These are phyloP conservation scores for Myotis pilosus DNA, from an alignment of 2,797 vertebrate species.

Conservation along the genomic window DNA sequence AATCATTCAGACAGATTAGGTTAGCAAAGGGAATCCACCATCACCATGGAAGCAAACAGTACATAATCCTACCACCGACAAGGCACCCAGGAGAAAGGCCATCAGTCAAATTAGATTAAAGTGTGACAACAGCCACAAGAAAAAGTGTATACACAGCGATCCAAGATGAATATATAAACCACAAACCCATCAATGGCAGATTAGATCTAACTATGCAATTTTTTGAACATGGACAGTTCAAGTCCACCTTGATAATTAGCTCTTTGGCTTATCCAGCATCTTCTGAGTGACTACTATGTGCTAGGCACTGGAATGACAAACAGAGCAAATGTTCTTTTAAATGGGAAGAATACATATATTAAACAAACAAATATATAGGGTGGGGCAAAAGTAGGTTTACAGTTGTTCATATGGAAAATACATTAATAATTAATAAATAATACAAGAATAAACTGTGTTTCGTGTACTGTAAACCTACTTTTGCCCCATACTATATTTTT, in stretches of 20 bases:
- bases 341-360: not conserved
- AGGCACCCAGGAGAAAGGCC: not conserved
- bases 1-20: conserved; percentile 5
- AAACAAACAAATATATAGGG: not conserved
- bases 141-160: not conserved
- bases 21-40: not conserved
- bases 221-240: not conserved
- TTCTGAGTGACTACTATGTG: not conserved
- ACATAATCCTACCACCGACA: not conserved
- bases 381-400: not conserved
- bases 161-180: not conserved
- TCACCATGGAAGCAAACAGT: not conserved
- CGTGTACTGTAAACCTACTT: not conserved
- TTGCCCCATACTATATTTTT: not conserved
- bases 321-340: not conserved
- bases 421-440: not conserved
- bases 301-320: not conserved
- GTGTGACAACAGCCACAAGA: not conserved
- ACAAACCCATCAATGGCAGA: not conserved
- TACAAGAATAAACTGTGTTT: not conserved
- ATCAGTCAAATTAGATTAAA: not conserved
- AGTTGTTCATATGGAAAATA: not conserved
- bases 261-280: not conserved
- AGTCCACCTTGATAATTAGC: not conserved
- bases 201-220: not conserved